Conservation (phyloP, 2,797 vertebrate species). For the Acanthiza pusilla region DNA sequence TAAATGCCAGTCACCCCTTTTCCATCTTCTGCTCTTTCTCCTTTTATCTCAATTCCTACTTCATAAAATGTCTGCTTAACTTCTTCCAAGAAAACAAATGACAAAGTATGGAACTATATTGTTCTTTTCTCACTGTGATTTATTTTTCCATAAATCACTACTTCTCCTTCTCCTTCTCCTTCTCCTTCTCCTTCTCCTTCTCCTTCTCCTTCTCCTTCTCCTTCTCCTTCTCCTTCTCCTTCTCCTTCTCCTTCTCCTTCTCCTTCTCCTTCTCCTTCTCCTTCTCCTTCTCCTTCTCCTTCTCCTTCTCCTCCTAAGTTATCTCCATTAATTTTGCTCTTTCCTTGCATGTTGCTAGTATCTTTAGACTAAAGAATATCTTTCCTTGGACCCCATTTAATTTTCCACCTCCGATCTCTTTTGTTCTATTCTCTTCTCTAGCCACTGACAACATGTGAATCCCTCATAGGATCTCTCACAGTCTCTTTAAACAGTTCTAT, state of each 20-base stretch:
- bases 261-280: neutral
- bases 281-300: neutral
- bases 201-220: neutral
- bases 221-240: too few species aligned
- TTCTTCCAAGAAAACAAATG: neutral
- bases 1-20: neutral
- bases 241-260: too few species aligned
- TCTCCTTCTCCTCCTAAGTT: neutral
- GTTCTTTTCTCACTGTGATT: neutral
- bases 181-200: neutral
- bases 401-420: neutral
- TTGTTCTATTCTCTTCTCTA: neutral
- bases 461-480: neutral
- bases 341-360: neutral
- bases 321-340: neutral
- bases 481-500: neutral
- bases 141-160: neutral
- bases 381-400: neutral
- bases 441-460: neutral
- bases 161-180: neutral
- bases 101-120: neutral
- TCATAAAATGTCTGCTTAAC: neutral
- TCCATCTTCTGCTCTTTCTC: neutral
- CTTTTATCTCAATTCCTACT: neutral
- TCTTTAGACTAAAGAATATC: neutral